These are phyloP conservation scores for Perca schrenkii DNA, from an alignment of 2,113 vertebrate species.

Conservation along the genomic window DNA sequence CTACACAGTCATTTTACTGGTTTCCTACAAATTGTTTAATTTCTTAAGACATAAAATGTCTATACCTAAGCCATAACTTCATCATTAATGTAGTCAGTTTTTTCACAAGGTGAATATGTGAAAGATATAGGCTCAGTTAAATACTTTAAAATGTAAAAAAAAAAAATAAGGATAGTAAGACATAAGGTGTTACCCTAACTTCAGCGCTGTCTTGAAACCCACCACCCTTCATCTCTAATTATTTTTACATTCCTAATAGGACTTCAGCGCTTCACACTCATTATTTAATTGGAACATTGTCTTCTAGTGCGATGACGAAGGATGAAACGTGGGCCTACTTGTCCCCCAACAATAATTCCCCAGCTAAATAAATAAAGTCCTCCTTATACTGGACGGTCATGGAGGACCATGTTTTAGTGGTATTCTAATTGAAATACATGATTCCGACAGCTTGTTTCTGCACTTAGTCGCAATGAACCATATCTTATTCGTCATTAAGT, in stretches of 20 bases:
- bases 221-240: slow-evolving; percentile 27
- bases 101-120: background rate
- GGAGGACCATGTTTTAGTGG: slow-evolving; percentile 90
- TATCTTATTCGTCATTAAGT: slow-evolving; percentile 99
- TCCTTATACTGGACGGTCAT: slow-evolving; percentile 88
- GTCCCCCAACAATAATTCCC: slow-evolving; percentile 84
- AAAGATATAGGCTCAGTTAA: background rate
- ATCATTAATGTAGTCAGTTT: background rate
- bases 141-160: background rate
- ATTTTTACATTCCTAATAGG: slow-evolving; percentile 37
- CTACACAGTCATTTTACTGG: background rate
- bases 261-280: slow-evolving; percentile 16
- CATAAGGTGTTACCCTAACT: background rate
- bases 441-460: slow-evolving; percentile 91
- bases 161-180: background rate
- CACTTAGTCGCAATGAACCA: slow-evolving; percentile 93
- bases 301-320: slow-evolving; percentile 24
- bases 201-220: background rate
- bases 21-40: background rate
- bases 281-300: slow-evolving; percentile 66
- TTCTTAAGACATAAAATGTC: background rate
- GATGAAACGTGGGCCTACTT: slow-evolving; percentile 36
- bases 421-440: slow-evolving; percentile 94
- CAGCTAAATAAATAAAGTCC: slow-evolving; percentile 92
- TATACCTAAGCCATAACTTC: too few species aligned